These are phyloP conservation scores for Helobdella robusta DNA, from an alignment of 2,888 invertebrate genomes.

Conservation along the genomic window DNA sequence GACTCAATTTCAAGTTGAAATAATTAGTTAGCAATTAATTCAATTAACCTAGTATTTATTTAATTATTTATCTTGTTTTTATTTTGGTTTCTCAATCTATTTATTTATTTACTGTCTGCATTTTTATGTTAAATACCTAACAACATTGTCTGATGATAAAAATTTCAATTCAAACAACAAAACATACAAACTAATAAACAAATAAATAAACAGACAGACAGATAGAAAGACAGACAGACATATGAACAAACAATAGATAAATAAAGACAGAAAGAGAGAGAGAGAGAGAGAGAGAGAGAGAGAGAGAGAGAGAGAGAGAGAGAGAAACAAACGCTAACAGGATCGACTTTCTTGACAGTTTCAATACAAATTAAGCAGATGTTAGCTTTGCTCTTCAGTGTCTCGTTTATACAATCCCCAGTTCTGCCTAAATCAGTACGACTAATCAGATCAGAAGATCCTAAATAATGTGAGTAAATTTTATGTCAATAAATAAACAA, in stretches of 20 bases:
- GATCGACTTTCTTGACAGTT: conserved; percentile 67
- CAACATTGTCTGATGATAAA: not conserved
- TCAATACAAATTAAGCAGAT: conserved; percentile 84
- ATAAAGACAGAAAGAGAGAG: conserved; percentile 23
- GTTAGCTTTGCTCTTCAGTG: conserved; percentile 67
- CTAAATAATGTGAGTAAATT: too few relatives aligned
- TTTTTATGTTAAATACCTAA: too few relatives aligned
- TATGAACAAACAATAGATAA: not conserved
- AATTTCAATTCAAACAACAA: not conserved
- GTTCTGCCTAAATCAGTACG: conserved; percentile 50
- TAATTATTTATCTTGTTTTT: too few relatives aligned
- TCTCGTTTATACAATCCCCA: conserved; percentile 66
- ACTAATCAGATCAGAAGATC: not conserved
- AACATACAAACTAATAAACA: conserved; percentile 22
- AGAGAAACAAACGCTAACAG: conserved; percentile 52
- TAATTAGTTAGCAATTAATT: not conserved
- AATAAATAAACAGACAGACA: conserved; percentile 17
- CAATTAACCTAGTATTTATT: too few relatives aligned
- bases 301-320: too few relatives aligned
- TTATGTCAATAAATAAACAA: not conserved
- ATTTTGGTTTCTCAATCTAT: too few relatives aligned
- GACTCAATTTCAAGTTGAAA: not conserved
- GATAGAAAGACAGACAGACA: conserved; percentile 18
- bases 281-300: conserved; percentile 10
- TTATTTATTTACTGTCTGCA: too few relatives aligned